These are phyloP conservation scores for Planococcus citri DNA, from an alignment of 1,140 invertebrate genomes.

Conservation along the genomic window DNA sequence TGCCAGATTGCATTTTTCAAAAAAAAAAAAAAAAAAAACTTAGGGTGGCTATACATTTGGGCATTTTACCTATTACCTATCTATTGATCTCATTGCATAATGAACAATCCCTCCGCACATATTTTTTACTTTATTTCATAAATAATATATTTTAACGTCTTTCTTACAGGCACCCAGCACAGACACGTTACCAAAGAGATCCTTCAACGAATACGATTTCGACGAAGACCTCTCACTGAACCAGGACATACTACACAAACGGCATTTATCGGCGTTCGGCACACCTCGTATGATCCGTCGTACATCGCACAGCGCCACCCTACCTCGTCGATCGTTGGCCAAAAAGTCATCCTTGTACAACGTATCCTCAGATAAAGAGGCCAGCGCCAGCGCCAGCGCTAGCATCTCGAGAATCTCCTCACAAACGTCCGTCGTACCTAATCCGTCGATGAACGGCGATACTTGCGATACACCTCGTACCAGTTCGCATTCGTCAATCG, in stretches of 20 bases:
- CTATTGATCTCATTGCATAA: too few species aligned
- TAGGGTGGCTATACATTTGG: too few species aligned
- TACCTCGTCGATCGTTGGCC: slow-evolving; percentile 1
- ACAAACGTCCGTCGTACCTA: slow-evolving; percentile 22
- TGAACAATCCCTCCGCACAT: too few species aligned
- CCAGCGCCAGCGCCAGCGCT: too few species aligned
- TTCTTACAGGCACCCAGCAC: slow-evolving; percentile 4
- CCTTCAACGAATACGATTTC: slow-evolving; percentile 10
- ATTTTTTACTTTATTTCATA: too few species aligned
- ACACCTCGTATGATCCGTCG: slow-evolving; percentile 11
- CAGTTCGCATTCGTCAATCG: slow-evolving; percentile 22
- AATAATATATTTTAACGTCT: too few species aligned
- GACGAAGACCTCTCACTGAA: not conserved
- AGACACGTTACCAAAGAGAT: slow-evolving; percentile 11
- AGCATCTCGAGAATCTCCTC: not conserved
- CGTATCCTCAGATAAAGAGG: not conserved
- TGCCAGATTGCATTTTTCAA: too few species aligned
- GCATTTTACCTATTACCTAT: too few species aligned
- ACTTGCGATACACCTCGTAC: slow-evolving; percentile 25
- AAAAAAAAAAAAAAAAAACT: too few species aligned
- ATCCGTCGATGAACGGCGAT: slow-evolving; percentile 17
- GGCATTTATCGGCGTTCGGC: not conserved
- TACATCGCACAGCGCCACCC: slow-evolving; percentile 16
- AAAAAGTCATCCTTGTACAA: not conserved
- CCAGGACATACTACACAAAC: not conserved